Conservation (phyloP, 1,140 invertebrate genomes). For the Luehdorfia chinensis region DNA sequence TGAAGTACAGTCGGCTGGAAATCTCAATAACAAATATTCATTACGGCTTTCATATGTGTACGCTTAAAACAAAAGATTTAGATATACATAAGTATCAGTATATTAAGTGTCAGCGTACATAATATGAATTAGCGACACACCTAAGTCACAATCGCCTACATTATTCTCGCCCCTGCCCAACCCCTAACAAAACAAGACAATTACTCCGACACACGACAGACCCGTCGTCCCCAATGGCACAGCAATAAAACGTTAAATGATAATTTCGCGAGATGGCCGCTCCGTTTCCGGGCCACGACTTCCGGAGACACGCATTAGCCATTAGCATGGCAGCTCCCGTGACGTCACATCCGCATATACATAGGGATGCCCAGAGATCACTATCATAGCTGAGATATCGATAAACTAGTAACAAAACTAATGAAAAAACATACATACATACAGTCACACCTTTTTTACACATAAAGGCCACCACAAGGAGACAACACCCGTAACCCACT, state of each 20-base stretch:
- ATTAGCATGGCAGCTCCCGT: conserved; percentile 63
- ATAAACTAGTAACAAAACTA: not conserved
- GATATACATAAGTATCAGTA: too few relatives aligned
- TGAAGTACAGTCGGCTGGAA: too few relatives aligned
- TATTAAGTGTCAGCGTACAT: not conserved
- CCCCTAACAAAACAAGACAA: conserved; percentile 25
- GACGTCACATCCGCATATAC: conserved; percentile 52
- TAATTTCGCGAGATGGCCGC: conserved; percentile 61
- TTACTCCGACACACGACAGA: conserved; percentile 12
- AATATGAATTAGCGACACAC: not conserved
- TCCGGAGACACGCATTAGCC: conserved; percentile 68
- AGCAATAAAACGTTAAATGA: conserved; percentile 68
- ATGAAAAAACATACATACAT: too few relatives aligned
- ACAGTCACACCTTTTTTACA: too few relatives aligned
- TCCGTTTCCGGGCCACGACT: conserved; percentile 49
- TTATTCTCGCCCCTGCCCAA: not conserved
- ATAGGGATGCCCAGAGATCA: conserved; percentile 21
- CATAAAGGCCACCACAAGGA: too few relatives aligned
- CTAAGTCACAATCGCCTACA: too few relatives aligned
- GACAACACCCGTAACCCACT: too few relatives aligned
- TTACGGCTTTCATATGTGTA: too few relatives aligned
- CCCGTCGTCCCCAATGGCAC: conserved; percentile 21
- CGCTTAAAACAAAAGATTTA: too few relatives aligned
- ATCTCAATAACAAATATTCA: too few relatives aligned
- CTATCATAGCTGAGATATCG: not conserved